A percentile compares a stretch with the other conserved stretches of the same genome.
Conservation (phyloP, 2,113 vertebrate genomes). For the Coptodon rendalli region DNA sequence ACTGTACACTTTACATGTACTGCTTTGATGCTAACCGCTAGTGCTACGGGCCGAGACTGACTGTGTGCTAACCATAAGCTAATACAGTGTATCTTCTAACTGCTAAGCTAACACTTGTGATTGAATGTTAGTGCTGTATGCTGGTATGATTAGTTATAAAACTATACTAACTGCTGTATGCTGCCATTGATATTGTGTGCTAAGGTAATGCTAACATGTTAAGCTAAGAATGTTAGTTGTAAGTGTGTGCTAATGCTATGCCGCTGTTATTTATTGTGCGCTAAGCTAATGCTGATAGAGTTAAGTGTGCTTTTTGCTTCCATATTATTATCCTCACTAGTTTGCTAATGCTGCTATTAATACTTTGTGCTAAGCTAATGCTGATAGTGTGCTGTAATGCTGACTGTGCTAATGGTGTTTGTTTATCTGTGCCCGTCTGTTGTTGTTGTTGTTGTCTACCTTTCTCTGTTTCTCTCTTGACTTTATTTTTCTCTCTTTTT, state of each 20-base stretch:
- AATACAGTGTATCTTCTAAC: neutral
- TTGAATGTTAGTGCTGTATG: slow-evolving; percentile 16
- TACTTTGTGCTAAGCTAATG: slow-evolving; percentile 44
- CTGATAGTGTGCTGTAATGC: slow-evolving; percentile 50
- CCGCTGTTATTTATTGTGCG: slow-evolving; percentile 17
- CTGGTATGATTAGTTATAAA: neutral
- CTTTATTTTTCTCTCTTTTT: slow-evolving; percentile 69
- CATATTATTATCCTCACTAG: slow-evolving; percentile 2
- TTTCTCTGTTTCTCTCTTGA: slow-evolving; percentile 71
- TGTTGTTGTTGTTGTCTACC: slow-evolving; percentile 28
- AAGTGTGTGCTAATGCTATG: slow-evolving; percentile 36
- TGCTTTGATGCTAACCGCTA: slow-evolving; percentile 55
- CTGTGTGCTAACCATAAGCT: slow-evolving; percentile 47
- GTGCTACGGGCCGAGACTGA: slow-evolving; percentile 36
- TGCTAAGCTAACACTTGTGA: slow-evolving; percentile 49
- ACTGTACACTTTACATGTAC: slow-evolving; percentile 56
- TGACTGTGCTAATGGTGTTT: slow-evolving; percentile 64
- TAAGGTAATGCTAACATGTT: slow-evolving; percentile 36
- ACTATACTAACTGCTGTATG: slow-evolving; percentile 31
- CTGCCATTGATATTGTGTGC: slow-evolving; percentile 26
- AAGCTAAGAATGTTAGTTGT: neutral
- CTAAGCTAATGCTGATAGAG: slow-evolving; percentile 39
- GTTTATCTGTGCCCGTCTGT: slow-evolving; percentile 63
- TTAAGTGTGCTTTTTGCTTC: slow-evolving; percentile 46
- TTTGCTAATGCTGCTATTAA: slow-evolving; percentile 37